Evolutionary conservation across 2,113 vertebrate genomes (phyloP).

Genomic region (Ancistrus triradiatus): DNA sequence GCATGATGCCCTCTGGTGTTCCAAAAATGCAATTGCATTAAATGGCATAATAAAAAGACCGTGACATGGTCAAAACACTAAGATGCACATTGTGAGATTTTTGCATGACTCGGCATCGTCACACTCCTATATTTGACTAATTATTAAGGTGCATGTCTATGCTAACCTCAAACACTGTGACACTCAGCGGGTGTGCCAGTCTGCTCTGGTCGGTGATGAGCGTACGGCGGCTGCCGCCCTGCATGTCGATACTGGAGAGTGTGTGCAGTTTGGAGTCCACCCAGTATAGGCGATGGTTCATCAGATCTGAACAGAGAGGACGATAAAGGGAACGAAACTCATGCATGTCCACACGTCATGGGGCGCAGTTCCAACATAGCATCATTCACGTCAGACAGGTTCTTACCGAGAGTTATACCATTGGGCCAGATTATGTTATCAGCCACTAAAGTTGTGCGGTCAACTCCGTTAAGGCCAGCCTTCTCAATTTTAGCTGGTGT

Average conservation of each 20-base stretch:
- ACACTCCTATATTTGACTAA: too few species aligned
- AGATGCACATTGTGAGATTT: too few species aligned
- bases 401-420: constrained; percentile 83
- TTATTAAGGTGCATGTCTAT: too few species aligned
- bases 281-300: constrained; percentile 85
- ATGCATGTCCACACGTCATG: background rate
- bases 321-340: constrained; percentile 7
- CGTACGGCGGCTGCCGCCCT: constrained; percentile 72
- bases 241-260: constrained; percentile 79
- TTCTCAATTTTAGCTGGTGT: constrained; percentile 82
- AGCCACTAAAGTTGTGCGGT: constrained; percentile 71
- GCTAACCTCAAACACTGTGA: constrained; percentile 84
- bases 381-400: background rate
- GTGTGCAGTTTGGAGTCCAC: constrained; percentile 88
- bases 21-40: too few species aligned
- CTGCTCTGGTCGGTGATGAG: constrained; percentile 70
- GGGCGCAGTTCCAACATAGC: background rate
- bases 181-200: constrained; percentile 79
- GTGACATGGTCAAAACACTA: too few species aligned
- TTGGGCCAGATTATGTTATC: constrained; percentile 85
- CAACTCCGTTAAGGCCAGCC: constrained; percentile 80
- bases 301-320: constrained; percentile 66
- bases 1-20: too few species aligned
- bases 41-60: too few species aligned
- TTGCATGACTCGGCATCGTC: too few species aligned